Conservation (phyloP, 2,113 vertebrate species). For the Malaclemys terrapin region DNA sequence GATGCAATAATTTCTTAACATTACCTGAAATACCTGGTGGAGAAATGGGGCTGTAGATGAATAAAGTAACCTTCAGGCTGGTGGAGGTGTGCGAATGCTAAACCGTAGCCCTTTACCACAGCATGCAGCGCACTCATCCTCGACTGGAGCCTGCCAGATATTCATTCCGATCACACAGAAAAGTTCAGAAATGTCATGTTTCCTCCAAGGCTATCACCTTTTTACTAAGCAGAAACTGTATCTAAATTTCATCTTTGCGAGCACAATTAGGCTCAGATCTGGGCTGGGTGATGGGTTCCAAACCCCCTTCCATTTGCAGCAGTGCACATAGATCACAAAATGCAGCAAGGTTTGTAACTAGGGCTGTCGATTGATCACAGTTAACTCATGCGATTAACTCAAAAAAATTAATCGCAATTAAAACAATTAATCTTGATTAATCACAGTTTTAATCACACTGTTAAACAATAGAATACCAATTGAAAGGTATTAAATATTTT, state of each 20-base stretch:
- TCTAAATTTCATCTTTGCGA: neutral
- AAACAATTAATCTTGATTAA: no score
- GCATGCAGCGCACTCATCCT: neutral
- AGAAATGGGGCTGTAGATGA: neutral
- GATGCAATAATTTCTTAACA: neutral
- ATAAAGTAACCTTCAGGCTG: neutral
- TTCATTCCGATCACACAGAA: neutral
- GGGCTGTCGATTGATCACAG: no score
- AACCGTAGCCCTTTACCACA: neutral
- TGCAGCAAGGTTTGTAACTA: neutral
- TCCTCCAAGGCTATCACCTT: neutral
- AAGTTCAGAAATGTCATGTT: neutral
- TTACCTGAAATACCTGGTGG: neutral
- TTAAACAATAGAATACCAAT: no score
- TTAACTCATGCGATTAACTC: no score
- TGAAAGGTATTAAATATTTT: no score
- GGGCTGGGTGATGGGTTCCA: neutral
- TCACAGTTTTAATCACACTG: no score
- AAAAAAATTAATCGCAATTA: no score
- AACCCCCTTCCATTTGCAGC: neutral
- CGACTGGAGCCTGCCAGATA: accelerated
- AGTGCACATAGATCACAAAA: neutral
- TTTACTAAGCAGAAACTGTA: accelerated
- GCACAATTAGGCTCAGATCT: neutral
- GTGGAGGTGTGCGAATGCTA: neutral